phyloP scores from a whole-genome alignment of 2,797 vertebrate genomes.

The Iguana delicatissima region DNA sequence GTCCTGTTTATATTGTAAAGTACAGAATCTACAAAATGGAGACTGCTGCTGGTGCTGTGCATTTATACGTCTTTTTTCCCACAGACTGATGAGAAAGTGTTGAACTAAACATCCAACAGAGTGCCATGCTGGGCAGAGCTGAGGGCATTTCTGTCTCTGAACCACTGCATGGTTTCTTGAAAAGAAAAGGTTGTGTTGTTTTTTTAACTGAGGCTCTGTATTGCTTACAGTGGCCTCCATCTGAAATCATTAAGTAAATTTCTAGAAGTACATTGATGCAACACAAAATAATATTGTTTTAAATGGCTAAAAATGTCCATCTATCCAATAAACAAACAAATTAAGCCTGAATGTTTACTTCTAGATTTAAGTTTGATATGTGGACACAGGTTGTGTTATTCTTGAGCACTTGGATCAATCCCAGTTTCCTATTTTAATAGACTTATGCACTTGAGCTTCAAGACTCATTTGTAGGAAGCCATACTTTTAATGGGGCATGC shows the following conservation, averaged over 20 bases:
- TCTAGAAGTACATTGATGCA: no score
- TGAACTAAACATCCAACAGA: not conserved
- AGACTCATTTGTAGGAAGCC: slow-evolving; percentile 19
- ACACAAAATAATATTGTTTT: not conserved
- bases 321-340: not conserved
- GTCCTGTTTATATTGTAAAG: not conserved
- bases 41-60: not conserved
- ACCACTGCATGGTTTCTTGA: no score
- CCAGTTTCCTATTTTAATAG: not conserved
- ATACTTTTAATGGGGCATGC: accelerated
- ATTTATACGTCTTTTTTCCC: not conserved
- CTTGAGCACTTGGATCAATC: not conserved
- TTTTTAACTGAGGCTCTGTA: no score
- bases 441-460: not conserved
- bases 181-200: no score
- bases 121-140: no score
- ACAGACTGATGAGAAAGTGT: not conserved
- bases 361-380: not conserved
- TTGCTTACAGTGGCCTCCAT: no score
- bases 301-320: not conserved
- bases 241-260: no score
- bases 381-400: not conserved
- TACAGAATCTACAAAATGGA: not conserved
- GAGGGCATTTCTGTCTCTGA: no score
- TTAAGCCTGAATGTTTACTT: not conserved